Evolutionary conservation across 2,888 invertebrate species (phyloP), one percentile per base, ranked within the genome.

Genomic region (Tillus elongatus): DNA sequence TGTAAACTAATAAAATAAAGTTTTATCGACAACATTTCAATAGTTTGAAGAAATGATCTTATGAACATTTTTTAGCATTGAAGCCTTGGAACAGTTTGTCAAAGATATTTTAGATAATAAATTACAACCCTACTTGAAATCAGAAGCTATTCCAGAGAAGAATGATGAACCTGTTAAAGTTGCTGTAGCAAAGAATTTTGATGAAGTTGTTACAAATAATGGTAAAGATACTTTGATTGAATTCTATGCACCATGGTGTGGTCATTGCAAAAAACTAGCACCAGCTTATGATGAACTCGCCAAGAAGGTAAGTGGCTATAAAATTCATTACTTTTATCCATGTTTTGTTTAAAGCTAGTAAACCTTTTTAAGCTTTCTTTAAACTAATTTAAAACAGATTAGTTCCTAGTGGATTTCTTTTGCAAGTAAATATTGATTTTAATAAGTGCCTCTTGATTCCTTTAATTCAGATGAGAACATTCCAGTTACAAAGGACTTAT

Each of bases 241-340:
- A 70, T 98, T 98, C 72, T 98, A 98, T 67, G 97, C 97, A 19
- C 96, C 96, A 1, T 97, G 96, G 96, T 95, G 93, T 64, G 96
- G 97, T 49, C 97, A 98, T 61, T 99, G 98, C 73, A 97, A 98
- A 69, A 88, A 87, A 65, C 73, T 99, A 32, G 75, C 89, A 2
- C 98, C 98, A 12, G 74, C 89, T 36, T 98, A 77, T 67, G 95
- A 96, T 41, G 95, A 98, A 66, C 73, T 98, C 16, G 98, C 88
- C 26, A 80, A 82, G 40, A 88, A 87, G 71, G 79, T 80, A 60
- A 47, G 45, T 42, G 34, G 30, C 13, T n/a, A 15, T 27, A 26
- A 24, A 11, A 16, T 8, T 32, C 10, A 6, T 11, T 30, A 12
- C 12, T 35, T 12, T 6, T 15, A 8, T 19, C 9, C 6, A 8